These are phyloP conservation scores for Drosophila anomelani DNA, from an alignment of 2,888 invertebrate species.

Conservation along the genomic window DNA sequence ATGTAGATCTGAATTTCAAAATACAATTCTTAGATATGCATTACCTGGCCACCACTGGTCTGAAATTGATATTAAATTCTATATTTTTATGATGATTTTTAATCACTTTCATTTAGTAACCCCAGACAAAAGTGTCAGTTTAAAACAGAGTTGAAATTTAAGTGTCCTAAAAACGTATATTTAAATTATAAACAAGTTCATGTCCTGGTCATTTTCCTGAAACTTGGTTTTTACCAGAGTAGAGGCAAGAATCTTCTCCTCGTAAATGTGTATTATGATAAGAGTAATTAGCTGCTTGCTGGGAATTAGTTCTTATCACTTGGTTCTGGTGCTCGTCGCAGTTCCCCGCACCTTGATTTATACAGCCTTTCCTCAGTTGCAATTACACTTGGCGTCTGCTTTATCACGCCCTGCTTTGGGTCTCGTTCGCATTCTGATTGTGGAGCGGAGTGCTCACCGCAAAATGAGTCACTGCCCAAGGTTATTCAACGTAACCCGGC, in stretches of 20 bases:
- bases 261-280: slow-evolving; percentile 1
- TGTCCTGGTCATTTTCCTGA: background rate
- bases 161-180: background rate
- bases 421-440: slow-evolving; percentile 35
- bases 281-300: background rate
- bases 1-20: background rate
- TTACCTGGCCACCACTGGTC: too few species aligned
- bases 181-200: background rate
- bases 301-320: slow-evolving; percentile 15
- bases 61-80: too few species aligned
- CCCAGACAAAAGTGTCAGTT: background rate
- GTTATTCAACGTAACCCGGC: slow-evolving; percentile 54
- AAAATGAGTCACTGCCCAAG: slow-evolving; percentile 64
- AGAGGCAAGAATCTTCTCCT: background rate
- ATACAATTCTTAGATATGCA: background rate
- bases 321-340: background rate
- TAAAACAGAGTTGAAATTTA: background rate
- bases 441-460: slow-evolving; percentile 10
- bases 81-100: background rate
- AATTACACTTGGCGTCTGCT: slow-evolving; percentile 17
- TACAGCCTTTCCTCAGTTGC: background rate
- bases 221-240: background rate
- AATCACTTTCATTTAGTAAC: background rate
- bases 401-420: slow-evolving; percentile 26
- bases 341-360: too few species aligned